phyloP scores from a whole-genome alignment of 2,888 invertebrate genomes.

The Torymus aiolomorphi region DNA sequence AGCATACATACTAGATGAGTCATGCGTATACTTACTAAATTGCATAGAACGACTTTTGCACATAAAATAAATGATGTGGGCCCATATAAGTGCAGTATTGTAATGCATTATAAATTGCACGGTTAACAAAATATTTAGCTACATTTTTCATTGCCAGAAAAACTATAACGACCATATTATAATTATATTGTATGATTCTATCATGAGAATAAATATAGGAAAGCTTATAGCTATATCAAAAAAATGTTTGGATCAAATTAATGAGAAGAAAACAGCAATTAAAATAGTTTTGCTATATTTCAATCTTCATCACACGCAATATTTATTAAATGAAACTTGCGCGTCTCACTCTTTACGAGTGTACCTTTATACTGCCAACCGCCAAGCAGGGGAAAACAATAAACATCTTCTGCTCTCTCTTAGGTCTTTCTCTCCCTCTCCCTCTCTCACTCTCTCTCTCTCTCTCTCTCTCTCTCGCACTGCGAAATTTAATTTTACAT shows the following conservation, averaged over 20 bases:
- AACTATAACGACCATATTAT: no score
- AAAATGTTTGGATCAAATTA: not conserved
- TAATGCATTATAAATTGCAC: no score
- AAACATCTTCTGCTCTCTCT: slow-evolving; percentile 2
- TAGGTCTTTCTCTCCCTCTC: no score
- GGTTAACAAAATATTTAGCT: no score
- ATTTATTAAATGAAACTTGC: slow-evolving; percentile 31
- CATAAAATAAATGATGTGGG: slow-evolving; percentile 2
- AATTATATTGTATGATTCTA: no score
- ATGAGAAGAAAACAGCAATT: not conserved
- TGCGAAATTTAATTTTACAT: slow-evolving; percentile 46
- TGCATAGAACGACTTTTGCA: no score
- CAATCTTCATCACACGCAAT: not conserved
- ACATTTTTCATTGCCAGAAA: no score
- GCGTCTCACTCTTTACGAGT: slow-evolving; percentile 24
- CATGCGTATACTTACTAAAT: no score
- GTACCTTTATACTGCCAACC: slow-evolving; percentile 3
- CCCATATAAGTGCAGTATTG: not conserved
- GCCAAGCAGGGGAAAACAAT: slow-evolving; percentile 27
- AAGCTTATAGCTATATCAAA: not conserved
- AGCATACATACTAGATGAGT: not conserved
- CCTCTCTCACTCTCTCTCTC: no score
- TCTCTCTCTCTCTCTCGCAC: not conserved
- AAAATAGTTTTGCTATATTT: not conserved
- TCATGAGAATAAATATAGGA: no score